Evolutionary conservation across 1,140 invertebrate genomes (phyloP).

Genomic region (Drosophila kepulauana): DNA sequence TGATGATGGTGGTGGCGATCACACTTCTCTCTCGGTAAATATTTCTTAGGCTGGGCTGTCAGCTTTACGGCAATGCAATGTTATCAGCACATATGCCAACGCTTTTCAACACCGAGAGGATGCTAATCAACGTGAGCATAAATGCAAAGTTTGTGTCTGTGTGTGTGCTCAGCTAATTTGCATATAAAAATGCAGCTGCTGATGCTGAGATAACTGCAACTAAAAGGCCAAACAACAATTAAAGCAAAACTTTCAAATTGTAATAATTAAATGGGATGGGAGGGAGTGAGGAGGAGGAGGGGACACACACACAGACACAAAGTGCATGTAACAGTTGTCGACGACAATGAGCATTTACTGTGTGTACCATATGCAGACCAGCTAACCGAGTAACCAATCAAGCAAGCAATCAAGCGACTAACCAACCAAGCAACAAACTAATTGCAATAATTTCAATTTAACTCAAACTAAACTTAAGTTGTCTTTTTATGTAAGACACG

Average conservation of each 20-base stretch:
- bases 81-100: slow-evolving; percentile 53
- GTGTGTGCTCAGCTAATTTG: slow-evolving; percentile 55
- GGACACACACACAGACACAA: not conserved
- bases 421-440: slow-evolving; percentile 30
- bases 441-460: slow-evolving; percentile 79
- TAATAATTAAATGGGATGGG: slow-evolving; percentile 38
- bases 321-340: slow-evolving; percentile 27
- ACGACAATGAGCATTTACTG: slow-evolving; percentile 20
- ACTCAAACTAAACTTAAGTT: slow-evolving; percentile 40
- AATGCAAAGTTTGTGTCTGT: not conserved
- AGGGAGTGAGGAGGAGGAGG: not conserved
- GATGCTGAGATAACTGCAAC: slow-evolving; percentile 35
- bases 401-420: slow-evolving; percentile 12
- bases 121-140: slow-evolving; percentile 51
- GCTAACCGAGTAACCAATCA: slow-evolving; percentile 49
- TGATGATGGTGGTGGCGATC: slow-evolving; percentile 16
- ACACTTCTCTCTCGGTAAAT: slow-evolving; percentile 32
- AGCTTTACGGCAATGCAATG: slow-evolving; percentile 18
- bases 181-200: slow-evolving; percentile 67
- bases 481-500: slow-evolving; percentile 63
- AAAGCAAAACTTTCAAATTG: slow-evolving; percentile 66
- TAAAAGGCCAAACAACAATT: slow-evolving; percentile 61
- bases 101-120: slow-evolving; percentile 50
- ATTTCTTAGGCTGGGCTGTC: slow-evolving; percentile 23
- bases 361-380: slow-evolving; percentile 27